Conservation (phyloP, 2,797 vertebrate genomes). For the Numenius phaeopus region DNA sequence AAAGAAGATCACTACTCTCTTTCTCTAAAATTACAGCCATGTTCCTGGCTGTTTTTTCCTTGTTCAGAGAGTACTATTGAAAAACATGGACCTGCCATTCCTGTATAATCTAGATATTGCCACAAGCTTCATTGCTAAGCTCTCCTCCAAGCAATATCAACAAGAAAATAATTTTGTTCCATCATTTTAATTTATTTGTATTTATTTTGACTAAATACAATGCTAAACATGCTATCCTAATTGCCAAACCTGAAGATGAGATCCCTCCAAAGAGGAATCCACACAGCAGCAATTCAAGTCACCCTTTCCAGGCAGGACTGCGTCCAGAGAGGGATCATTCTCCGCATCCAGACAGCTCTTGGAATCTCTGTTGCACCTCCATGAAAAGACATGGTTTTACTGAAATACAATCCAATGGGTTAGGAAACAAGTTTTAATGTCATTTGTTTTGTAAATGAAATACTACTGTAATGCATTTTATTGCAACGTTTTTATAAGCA, state of each 20-base stretch:
- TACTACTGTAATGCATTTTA: conserved; percentile 70
- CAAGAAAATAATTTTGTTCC: neutral
- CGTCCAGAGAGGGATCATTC: neutral
- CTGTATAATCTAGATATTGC: neutral
- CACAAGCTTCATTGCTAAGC: neutral
- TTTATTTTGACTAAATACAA: conserved; percentile 52
- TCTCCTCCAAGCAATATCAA: conserved; percentile 17
- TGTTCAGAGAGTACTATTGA: conserved; percentile 75
- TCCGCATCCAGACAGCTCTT: neutral
- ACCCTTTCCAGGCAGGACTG: conserved; percentile 4
- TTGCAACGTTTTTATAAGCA: conserved; percentile 21
- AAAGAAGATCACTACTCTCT: conserved; percentile 70
- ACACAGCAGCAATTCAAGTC: neutral
- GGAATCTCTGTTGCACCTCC: conserved; percentile 1
- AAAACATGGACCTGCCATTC: neutral
- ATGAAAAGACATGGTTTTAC: conserved; percentile 5
- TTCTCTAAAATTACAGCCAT: conserved; percentile 66
- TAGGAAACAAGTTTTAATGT: conserved; percentile 49
- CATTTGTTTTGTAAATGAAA: conserved; percentile 75
- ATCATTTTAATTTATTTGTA: conserved; percentile 60
- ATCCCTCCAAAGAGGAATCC: neutral
- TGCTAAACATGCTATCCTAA: neutral
- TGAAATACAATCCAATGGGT: conserved; percentile 72
- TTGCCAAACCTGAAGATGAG: neutral
- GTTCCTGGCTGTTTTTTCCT: conserved; percentile 45